Evolutionary conservation across 1,140 invertebrate species (phyloP).

Genomic region (Elymnias hypermnestra): DNA sequence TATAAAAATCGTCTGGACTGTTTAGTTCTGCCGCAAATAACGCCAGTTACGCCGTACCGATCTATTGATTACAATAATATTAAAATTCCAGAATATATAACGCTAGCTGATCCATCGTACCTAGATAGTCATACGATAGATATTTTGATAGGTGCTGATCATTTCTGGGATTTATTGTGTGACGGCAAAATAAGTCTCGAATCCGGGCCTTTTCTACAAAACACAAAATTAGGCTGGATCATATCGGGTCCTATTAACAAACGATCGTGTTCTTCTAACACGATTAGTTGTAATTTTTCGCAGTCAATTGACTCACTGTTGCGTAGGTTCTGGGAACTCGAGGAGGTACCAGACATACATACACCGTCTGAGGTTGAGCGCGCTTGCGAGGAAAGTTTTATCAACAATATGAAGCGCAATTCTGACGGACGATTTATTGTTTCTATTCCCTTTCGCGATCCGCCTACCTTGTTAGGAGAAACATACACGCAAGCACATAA

Average conservation of each 20-base stretch:
- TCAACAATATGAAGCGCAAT: too few relatives aligned
- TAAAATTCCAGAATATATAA: constrained; percentile 1
- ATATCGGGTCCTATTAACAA: constrained; percentile 19
- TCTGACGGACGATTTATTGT: too few relatives aligned
- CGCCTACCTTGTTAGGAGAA: too few relatives aligned
- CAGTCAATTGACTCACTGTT: constrained; percentile 5
- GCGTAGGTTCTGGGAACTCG: constrained; percentile 17
- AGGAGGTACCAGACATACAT: constrained; percentile 14
- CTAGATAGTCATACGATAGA: constrained; percentile 16
- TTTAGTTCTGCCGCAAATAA: constrained; percentile 20
- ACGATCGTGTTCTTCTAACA: constrained; percentile 1
- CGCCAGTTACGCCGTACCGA: background rate
- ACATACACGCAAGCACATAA: constrained; percentile 7
- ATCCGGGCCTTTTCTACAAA: constrained; percentile 24
- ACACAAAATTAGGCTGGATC: constrained; percentile 32
- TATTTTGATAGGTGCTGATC: constrained; percentile 29
- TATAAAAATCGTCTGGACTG: constrained; percentile 9
- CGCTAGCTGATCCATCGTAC: constrained; percentile 25
- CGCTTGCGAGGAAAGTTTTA: too few relatives aligned
- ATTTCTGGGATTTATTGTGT: constrained; percentile 30
- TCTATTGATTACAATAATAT: background rate
- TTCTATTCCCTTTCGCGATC: too few relatives aligned
- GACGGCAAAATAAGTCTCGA: constrained; percentile 16
- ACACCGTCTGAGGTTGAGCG: too few relatives aligned
- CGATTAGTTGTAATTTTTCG: constrained; percentile 11